Conservation (phyloP, 1,140 invertebrate genomes). For the Drosophila willistoni region DNA sequence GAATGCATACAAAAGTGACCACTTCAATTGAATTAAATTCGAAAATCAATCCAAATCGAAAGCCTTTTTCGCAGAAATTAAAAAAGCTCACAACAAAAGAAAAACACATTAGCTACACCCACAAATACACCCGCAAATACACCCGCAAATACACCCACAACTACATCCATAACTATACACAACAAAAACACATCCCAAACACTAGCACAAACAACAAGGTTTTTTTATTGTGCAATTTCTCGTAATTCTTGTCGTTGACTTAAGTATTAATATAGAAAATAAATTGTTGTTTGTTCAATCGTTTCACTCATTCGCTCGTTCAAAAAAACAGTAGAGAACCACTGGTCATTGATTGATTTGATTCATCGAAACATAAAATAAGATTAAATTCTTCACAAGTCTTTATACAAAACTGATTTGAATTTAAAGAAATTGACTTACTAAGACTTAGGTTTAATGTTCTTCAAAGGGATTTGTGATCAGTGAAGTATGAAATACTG, state of each 20-base stretch:
- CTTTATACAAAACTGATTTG: no score
- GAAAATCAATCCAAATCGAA: slow-evolving; percentile 42
- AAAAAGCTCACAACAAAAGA: slow-evolving; percentile 38
- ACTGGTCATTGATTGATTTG: slow-evolving; percentile 27
- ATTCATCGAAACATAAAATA: slow-evolving; percentile 4
- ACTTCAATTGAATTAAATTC: slow-evolving; percentile 41
- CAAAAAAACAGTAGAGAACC: slow-evolving; percentile 25
- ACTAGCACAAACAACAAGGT: slow-evolving; percentile 17
- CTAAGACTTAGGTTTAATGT: no score
- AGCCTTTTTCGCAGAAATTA: slow-evolving; percentile 47
- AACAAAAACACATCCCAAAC: slow-evolving; percentile 24
- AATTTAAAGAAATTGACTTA: no score
- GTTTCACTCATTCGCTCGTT: slow-evolving; percentile 67
- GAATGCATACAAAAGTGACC: slow-evolving; percentile 62
- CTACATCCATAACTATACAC: slow-evolving; percentile 7
- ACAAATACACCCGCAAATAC: slow-evolving; percentile 1
- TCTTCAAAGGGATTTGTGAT: no score
- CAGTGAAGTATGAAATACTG: no score
- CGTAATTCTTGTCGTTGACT: slow-evolving; percentile 66
- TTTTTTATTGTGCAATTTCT: slow-evolving; percentile 57
- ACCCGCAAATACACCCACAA: background rate
- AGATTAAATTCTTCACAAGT: background rate
- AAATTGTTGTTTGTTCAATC: slow-evolving; percentile 50
- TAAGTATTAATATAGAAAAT: slow-evolving; percentile 39
- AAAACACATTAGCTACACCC: slow-evolving; percentile 33